Evolutionary conservation across 1,140 invertebrate species (phyloP).

Genomic region (Drosophila willistoni): DNA sequence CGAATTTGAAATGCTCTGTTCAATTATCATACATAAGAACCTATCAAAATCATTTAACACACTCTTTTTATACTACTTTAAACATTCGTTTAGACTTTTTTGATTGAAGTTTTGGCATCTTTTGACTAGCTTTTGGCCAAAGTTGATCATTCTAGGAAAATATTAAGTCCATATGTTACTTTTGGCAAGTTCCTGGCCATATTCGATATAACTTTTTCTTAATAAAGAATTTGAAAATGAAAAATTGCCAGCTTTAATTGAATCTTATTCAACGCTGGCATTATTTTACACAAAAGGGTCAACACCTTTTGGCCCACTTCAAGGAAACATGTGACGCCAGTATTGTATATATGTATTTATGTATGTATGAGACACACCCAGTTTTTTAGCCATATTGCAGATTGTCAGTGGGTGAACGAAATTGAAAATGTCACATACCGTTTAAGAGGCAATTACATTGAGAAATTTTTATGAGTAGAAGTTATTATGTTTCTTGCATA

Average conservation of each 20-base stretch:
- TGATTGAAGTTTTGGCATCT: too few species aligned
- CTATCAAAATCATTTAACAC: too few species aligned
- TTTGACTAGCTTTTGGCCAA: too few species aligned
- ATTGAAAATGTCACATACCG: slow-evolving; percentile 4
- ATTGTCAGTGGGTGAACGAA: background rate
- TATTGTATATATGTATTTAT: background rate
- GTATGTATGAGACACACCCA: background rate
- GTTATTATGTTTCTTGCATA: background rate
- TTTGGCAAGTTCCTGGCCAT: background rate
- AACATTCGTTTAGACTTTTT: too few species aligned
- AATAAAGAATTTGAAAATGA: background rate
- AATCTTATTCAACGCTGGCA: slow-evolving; percentile 1
- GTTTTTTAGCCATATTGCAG: background rate
- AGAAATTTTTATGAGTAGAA: slow-evolving; percentile 2
- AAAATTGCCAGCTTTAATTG: slow-evolving; percentile 11
- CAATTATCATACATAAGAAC: background rate
- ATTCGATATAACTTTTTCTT: background rate
- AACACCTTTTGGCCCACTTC: slow-evolving; percentile 10
- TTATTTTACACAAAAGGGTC: slow-evolving; percentile 12
- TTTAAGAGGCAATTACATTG: slow-evolving; percentile 10
- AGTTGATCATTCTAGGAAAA: too few species aligned
- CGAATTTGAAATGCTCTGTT: slow-evolving; percentile 10
- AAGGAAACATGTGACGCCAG: background rate
- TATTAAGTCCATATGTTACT: too few species aligned
- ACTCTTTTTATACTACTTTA: too few species aligned